phyloP scores from a whole-genome alignment of 2,797 vertebrate species.

The Brachyalestes nurse region DNA sequence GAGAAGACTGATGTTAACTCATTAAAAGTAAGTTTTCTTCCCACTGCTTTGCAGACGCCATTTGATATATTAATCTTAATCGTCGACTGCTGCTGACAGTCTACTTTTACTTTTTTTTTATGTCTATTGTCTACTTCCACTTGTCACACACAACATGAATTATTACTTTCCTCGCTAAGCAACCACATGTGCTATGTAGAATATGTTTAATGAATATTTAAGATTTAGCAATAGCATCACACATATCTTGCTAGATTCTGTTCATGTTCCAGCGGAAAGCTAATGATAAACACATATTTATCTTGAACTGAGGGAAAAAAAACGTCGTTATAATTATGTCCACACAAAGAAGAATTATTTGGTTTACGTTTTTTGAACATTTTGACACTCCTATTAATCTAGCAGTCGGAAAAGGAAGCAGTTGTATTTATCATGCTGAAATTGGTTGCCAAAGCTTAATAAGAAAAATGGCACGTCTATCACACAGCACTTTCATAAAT shows the following conservation, averaged over 20 bases:
- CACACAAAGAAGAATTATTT: conserved; percentile 50
- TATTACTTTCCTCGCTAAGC: neutral
- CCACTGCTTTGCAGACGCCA: neutral
- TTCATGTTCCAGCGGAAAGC: conserved; percentile 15
- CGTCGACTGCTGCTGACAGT: conserved; percentile 6
- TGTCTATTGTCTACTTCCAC: neutral
- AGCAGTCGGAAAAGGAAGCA: conserved; percentile 46
- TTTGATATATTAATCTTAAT: conserved; percentile 12
- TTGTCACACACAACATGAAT: conserved; percentile 8
- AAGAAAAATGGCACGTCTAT: conserved; percentile 52
- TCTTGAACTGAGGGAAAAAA: conserved; percentile 18
- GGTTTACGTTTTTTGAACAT: conserved; percentile 50
- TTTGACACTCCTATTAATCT: conserved; percentile 61
- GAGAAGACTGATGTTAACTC: conserved; percentile 12
- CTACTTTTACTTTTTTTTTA: neutral
- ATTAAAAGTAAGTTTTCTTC: conserved; percentile 10
- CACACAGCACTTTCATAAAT: conserved; percentile 45
- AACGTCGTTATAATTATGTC: conserved; percentile 46
- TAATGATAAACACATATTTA: conserved; percentile 35
- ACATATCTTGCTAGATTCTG: conserved; percentile 5
- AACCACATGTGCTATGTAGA: neutral
- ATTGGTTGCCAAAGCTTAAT: conserved; percentile 52
- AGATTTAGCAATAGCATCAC: neutral
- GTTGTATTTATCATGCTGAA: conserved; percentile 57
- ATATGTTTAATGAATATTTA: conserved; percentile 25